Base-by-base conservation (phyloP, 2,888 invertebrate genomes). In the Xestobium rufovillosum region DNA sequence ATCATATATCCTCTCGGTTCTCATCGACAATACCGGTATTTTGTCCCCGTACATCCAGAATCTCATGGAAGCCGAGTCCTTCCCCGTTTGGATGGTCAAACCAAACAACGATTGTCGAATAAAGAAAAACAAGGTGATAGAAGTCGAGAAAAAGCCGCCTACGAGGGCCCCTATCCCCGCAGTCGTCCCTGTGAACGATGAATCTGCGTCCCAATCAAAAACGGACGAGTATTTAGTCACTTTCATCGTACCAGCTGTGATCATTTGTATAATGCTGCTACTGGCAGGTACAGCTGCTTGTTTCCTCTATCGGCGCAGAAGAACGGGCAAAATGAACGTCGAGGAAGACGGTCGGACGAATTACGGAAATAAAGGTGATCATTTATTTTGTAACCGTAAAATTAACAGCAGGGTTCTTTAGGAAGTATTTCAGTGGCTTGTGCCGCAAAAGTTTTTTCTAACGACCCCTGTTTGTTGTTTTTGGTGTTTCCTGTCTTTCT, bases 271-370 rank as follows among this genome's bases (percentile, higher is more conserved):
- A 12, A 91, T 96, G 84, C 71, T 95, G 25, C 64, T 92, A 9
- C 69, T 95, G 28, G 90, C 94, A 0, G 80, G 86, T 1, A 71
- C 92, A 36, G 80, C 94, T 36, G 92, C 94, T 1, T 89, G 91
- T 57, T 77, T 90, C 35, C 68, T 95, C 32, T 92, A 94, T 59
- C 76, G 88, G 49, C 76, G 86, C 46, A 76, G 85, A 50, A 76
- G 85, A 48, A 85, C 84, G 34, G 90, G 91, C 44, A 83, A 89
- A 71, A 80, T 86, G 82, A 81, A 80, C 53, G 70, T 83, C 42
- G 80, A 80, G 56, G 84, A 87, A 55, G 87, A 88, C 55, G 87
- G 39, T 39, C 73, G 86, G 11, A 82, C 83, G 59, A 83, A 83
- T 45, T 85, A 87, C 69, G 78, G 86, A 31, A 84, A 83, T 52